These are phyloP conservation scores for Musca vetustissima DNA, from an alignment of 1,140 invertebrate species.

Conservation along the genomic window DNA sequence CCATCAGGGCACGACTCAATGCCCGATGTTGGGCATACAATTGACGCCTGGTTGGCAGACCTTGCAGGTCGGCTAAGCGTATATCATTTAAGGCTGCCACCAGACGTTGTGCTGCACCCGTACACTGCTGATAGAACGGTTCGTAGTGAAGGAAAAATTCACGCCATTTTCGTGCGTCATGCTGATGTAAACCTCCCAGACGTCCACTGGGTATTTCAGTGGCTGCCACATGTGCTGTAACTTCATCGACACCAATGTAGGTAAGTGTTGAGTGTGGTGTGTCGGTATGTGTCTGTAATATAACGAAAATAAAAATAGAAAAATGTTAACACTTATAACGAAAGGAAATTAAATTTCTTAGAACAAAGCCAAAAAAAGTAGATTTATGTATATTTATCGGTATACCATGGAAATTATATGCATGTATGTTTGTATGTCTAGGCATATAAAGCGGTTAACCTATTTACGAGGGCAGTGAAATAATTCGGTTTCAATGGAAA, in stretches of 20 bases:
- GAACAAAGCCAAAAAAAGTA: too few relatives aligned
- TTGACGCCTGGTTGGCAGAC: constrained; percentile 58
- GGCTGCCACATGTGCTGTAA: constrained; percentile 55
- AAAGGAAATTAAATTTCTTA: too few relatives aligned
- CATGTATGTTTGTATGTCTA: too few relatives aligned
- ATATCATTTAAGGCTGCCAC: constrained; percentile 60
- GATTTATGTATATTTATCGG: too few relatives aligned
- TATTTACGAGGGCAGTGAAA: too few relatives aligned
- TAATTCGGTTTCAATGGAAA: too few relatives aligned
- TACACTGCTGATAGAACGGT: constrained; percentile 58
- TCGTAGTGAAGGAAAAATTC: constrained; percentile 65
- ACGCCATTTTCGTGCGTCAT: constrained; percentile 66
- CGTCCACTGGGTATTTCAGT: constrained; percentile 53
- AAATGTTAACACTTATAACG: too few relatives aligned
- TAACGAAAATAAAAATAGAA: not conserved
- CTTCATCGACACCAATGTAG: constrained; percentile 56
- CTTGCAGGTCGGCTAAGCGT: constrained; percentile 56
- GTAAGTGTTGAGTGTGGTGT: constrained; percentile 48
- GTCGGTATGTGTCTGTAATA: constrained; percentile 20
- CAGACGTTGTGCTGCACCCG: constrained; percentile 57
- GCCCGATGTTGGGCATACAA: constrained; percentile 60
- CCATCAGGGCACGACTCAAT: constrained; percentile 58
- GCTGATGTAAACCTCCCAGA: constrained; percentile 58
- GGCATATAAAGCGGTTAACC: too few relatives aligned
- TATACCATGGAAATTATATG: too few relatives aligned